Evolutionary conservation across 2,888 invertebrate genomes (phyloP).

Genomic region (Furcula furcula): DNA sequence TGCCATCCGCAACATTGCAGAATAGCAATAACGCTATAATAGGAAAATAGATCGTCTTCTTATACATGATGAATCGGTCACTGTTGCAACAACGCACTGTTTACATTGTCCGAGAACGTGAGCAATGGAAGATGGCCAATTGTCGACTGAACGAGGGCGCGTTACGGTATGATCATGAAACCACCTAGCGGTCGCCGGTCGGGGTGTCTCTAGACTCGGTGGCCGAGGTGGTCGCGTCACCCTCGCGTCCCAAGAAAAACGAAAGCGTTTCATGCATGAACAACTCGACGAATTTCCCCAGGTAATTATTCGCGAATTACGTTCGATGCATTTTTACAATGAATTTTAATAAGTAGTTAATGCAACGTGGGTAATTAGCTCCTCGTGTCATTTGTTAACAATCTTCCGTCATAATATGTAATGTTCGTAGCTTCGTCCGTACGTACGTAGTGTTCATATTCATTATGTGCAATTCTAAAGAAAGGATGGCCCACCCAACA

Average conservation of each 20-base stretch:
- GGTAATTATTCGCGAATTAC: constrained; percentile 63
- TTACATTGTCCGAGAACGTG: constrained; percentile 67
- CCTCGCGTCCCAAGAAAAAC: constrained; percentile 65
- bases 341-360: constrained; percentile 38
- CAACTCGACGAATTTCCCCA: constrained; percentile 65
- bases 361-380: constrained; percentile 41
- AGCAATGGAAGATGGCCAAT: constrained; percentile 54
- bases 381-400: constrained; percentile 46
- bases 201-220: constrained; percentile 34
- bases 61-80: constrained; percentile 55
- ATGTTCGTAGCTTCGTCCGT: too few species aligned
- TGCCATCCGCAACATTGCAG: constrained; percentile 41
- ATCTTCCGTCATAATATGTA: constrained; percentile 50
- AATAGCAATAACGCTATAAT: constrained; percentile 46
- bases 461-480: too few species aligned
- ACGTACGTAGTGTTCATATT: too few species aligned
- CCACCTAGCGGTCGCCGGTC: constrained; percentile 30
- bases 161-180: constrained; percentile 36
- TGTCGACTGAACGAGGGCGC: constrained; percentile 53
- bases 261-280: constrained; percentile 75
- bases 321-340: constrained; percentile 56
- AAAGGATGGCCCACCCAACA: too few species aligned
- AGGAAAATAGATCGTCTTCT: constrained; percentile 47
- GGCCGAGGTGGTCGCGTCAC: constrained; percentile 34
- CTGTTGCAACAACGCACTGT: constrained; percentile 47